A percentile compares a stretch with the other conserved stretches of the same genome.
These are phyloP conservation scores for Chunga burmeisteri DNA, from an alignment of 2,113 vertebrate genomes.

Conservation along the genomic window DNA sequence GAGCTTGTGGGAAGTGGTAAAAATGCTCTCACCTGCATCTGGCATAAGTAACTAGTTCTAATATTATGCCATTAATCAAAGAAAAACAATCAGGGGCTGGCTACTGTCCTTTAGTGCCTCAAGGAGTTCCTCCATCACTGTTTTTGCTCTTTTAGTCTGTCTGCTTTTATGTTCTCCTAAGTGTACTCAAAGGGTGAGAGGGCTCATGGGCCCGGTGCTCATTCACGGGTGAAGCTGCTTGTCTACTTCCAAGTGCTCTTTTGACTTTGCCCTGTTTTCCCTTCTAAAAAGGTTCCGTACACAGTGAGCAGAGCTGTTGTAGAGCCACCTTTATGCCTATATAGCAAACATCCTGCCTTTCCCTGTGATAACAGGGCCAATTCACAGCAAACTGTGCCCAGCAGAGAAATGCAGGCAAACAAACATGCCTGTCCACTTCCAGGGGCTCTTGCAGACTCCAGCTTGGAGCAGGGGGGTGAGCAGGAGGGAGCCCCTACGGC, in stretches of 20 bases:
- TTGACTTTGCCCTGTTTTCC: background rate
- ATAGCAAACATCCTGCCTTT: background rate
- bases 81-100: background rate
- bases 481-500: background rate
- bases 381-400: background rate
- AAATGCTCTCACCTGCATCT: background rate
- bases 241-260: background rate
- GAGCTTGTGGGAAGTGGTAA: background rate
- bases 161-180: background rate
- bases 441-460: background rate
- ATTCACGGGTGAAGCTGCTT: background rate
- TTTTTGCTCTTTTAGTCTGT: background rate
- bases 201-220: background rate
- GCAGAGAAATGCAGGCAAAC: background rate
- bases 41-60: background rate
- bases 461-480: background rate
- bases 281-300: accelerated
- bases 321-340: background rate
- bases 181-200: background rate
- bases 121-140: background rate
- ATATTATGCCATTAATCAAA: background rate
- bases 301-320: background rate
- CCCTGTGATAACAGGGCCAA: background rate
- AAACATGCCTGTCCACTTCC: background rate
- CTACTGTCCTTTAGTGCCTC: background rate